Percentiles rank a stretch among this genome's conserved stretches.
Conservation (phyloP, 2,797 vertebrate genomes). For the Poecilia picta region DNA sequence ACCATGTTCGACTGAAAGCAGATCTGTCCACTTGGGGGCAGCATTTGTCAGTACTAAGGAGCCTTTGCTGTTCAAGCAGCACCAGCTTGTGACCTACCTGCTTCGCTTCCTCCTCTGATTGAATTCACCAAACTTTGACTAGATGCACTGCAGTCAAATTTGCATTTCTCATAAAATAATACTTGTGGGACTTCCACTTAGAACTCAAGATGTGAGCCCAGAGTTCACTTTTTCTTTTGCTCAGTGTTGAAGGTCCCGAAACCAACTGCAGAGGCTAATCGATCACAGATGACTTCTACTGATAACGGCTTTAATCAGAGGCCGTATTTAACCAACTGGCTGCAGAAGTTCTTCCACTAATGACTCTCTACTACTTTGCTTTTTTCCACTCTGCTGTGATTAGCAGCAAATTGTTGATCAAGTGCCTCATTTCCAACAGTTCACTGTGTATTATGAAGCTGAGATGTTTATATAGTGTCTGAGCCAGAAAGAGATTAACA, state of each 20-base stretch:
- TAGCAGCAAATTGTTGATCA: slow-evolving; percentile 38
- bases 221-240: slow-evolving; percentile 17
- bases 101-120: slow-evolving; percentile 20
- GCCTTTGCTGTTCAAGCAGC: background rate
- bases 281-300: slow-evolving; percentile 57
- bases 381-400: slow-evolving; percentile 39
- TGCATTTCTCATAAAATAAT: slow-evolving; percentile 19
- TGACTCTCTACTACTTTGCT: slow-evolving; percentile 46
- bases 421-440: slow-evolving; percentile 33
- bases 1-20: background rate
- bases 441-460: slow-evolving; percentile 1
- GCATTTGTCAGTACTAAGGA: slow-evolving; percentile 40
- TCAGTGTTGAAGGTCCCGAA: background rate
- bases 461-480: slow-evolving; percentile 12
- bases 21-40: slow-evolving; percentile 67
- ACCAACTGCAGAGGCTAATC: slow-evolving; percentile 45
- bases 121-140: slow-evolving; percentile 35
- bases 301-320: slow-evolving; percentile 37
- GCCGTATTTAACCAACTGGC: slow-evolving; percentile 47
- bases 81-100: slow-evolving; percentile 57
- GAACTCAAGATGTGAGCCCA: slow-evolving; percentile 23
- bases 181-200: slow-evolving; percentile 24
- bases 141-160: slow-evolving; percentile 31
- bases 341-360: slow-evolving; percentile 48
- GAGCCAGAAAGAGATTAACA: slow-evolving; percentile 25